These are phyloP conservation scores for Podarcis siculus DNA, from an alignment of 2,797 vertebrate species.

Conservation along the genomic window DNA sequence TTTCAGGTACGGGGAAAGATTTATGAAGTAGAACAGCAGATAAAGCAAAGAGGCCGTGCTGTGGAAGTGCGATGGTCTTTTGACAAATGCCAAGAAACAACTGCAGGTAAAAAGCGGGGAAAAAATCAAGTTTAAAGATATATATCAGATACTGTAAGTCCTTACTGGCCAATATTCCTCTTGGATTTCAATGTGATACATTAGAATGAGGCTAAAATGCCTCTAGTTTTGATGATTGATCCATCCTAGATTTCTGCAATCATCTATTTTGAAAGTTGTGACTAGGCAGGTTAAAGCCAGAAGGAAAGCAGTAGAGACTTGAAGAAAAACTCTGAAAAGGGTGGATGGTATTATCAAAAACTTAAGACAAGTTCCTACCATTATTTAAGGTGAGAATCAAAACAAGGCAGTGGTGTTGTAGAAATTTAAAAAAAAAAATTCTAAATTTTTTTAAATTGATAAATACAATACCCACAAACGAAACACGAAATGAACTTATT, in stretches of 20 bases:
- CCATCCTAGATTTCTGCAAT: neutral
- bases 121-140: neutral
- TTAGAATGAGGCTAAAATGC: neutral
- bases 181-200: neutral
- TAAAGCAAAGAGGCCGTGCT: conserved; percentile 79
- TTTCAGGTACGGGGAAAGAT: conserved; percentile 79
- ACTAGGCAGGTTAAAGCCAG: neutral
- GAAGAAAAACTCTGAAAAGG: neutral
- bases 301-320: neutral
- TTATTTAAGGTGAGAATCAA: neutral
- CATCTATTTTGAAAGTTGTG: neutral
- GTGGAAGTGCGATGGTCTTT: conserved; percentile 82
- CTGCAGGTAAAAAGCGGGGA: conserved; percentile 70
- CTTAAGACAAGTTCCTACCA: neutral
- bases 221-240: neutral
- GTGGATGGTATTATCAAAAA: neutral
- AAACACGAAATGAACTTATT: no score
- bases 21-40: conserved; percentile 81
- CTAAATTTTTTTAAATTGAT: no score
- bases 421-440: neutral
- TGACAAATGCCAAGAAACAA: conserved; percentile 82
- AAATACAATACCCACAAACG: no score
- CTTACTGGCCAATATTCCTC: neutral
- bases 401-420: neutral
- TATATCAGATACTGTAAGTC: neutral